phyloP scores from a whole-genome alignment of 2,888 invertebrate genomes.

The Mamestra brassicae region DNA sequence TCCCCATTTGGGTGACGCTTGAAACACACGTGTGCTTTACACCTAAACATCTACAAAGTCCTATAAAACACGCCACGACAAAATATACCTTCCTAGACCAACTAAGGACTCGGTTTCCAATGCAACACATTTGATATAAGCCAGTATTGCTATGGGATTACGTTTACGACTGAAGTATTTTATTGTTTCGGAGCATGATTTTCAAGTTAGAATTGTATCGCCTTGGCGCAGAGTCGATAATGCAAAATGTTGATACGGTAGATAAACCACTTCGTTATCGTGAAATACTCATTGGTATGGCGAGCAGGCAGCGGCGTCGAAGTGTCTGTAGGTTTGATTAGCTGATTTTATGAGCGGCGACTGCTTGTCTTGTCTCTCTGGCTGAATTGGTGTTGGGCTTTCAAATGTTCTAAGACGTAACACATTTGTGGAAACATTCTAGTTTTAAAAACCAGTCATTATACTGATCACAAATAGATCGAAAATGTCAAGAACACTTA shows the following conservation, averaged over 20 bases:
- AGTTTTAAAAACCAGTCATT: conserved; percentile 23
- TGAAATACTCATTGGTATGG: conserved; percentile 80
- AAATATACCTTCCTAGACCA: conserved; percentile 61
- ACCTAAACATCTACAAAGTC: conserved; percentile 76
- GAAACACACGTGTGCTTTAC: conserved; percentile 87
- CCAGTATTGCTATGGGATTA: conserved; percentile 74
- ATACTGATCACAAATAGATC: conserved; percentile 38
- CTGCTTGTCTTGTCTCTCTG: conserved; percentile 75
- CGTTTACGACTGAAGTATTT: conserved; percentile 78
- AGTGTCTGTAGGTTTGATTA: conserved; percentile 89
- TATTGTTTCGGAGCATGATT: conserved; percentile 68
- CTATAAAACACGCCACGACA: conserved; percentile 60
- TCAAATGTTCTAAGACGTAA: conserved; percentile 52
- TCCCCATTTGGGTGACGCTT: conserved; percentile 87
- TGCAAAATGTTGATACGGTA: conserved; percentile 46
- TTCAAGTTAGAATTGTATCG: conserved; percentile 66
- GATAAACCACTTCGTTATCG: conserved; percentile 73
- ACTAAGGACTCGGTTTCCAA: conserved; percentile 64
- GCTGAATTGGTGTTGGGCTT: conserved; percentile 37
- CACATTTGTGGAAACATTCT: conserved; percentile 35
- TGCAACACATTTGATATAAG: conserved; percentile 63
- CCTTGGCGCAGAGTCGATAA: conserved; percentile 63
- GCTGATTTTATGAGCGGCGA: conserved; percentile 84
- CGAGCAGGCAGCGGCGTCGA: conserved; percentile 86
- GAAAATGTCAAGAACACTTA: conserved; percentile 52